Conservation (phyloP, 1,140 invertebrate genomes). For the silkworm (Bombyx mori) region ASM3026992v2 NC_085124.1:7353501-7354000, state of each 20-base stretch:
- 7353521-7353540: constrained; percentile 30
- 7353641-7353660: constrained; percentile 20
- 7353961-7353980: no score
- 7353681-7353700: constrained; percentile 41
- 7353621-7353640: neutral
- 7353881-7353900: no score
- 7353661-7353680: constrained; percentile 45
- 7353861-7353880: constrained; percentile 32
- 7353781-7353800: constrained; percentile 35
- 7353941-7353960: no score
- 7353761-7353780: constrained; percentile 68
- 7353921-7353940: no score
- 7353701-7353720: constrained; percentile 33
- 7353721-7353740: constrained; percentile 46
- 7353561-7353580: constrained; percentile 20
- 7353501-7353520: constrained; percentile 20
- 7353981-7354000: no score
- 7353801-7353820: constrained; percentile 35
- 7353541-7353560: constrained; percentile 17
- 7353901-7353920: no score
- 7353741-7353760: constrained; percentile 46
- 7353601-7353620: constrained; percentile 8
- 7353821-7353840: constrained; percentile 57
- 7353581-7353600: constrained; percentile 6
- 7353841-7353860: constrained; percentile 51